Percentiles rank a stretch among this genome's conserved stretches.
Conservation (phyloP, 2,888 invertebrate genomes). For the Caenorhabditis japonica region DNA sequence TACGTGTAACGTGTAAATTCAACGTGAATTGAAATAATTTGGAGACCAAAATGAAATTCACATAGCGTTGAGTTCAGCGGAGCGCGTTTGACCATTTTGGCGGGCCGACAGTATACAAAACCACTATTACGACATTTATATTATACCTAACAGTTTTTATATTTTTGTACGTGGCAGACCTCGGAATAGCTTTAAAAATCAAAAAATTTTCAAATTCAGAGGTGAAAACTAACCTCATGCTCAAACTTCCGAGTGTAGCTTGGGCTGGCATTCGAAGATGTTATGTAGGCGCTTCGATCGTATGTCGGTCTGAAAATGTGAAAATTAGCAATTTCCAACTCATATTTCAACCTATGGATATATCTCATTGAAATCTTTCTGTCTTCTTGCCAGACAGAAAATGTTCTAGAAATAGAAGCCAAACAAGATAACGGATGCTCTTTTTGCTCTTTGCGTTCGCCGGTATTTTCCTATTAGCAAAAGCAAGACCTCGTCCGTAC, state of each 20-base stretch:
- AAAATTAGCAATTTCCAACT: not conserved
- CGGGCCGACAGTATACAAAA: no score
- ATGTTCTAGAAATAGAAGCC: conserved; percentile 15
- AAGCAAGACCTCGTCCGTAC: no score
- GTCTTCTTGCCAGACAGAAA: no score
- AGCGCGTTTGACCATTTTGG: no score
- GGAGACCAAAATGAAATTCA: no score
- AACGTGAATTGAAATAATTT: no score
- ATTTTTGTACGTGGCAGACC: conserved; percentile 43
- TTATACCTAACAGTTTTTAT: conserved; percentile 34
- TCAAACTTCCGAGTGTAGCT: conserved; percentile 64
- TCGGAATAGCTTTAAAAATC: conserved; percentile 43
- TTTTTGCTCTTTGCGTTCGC: conserved; percentile 12
- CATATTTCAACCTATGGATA: conserved; percentile 23
- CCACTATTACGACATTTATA: conserved; percentile 32
- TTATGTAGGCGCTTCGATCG: conserved; percentile 44
- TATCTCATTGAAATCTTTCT: conserved; percentile 29
- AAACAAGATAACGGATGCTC: conserved; percentile 34
- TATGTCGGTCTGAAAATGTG: conserved; percentile 42
- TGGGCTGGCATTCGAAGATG: conserved; percentile 55
- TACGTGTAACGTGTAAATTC: no score
- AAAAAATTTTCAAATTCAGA: not conserved
- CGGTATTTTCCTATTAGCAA: conserved; percentile 6
- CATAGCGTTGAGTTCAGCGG: no score
- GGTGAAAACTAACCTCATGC: conserved; percentile 55